Base-by-base conservation (phyloP, 2,113 vertebrate species). In the Picathartes gymnocephalus region DNA sequence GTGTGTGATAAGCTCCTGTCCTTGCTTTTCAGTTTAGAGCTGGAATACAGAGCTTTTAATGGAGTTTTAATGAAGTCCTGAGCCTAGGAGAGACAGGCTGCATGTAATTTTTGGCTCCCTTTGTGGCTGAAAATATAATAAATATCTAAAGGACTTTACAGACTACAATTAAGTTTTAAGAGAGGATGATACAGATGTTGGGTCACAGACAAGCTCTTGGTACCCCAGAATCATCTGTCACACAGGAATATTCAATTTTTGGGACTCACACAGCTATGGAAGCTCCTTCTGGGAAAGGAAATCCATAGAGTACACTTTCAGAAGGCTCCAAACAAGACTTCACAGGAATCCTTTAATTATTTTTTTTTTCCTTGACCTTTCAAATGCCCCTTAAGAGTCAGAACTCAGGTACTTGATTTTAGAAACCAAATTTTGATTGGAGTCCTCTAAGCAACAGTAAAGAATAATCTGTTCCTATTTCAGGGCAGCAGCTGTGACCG, bases 131-230 rank as follows among this genome's bases (percentile, higher is more conserved):
- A 71, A 27, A 12, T 18, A 13, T 10, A 35, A 10, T 31, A 74
- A 47, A 40, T 42, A 20, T 4, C 5, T 18, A 5, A 45, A 83
- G 23, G 42, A 35, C 28, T 44, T 48, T 27, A 9, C 22, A 48
- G 61, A 3, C 24, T 83, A 23, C 27, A 35, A 33, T 27, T 3
- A 15, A 70, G 18, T 16, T 28, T 74, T 58, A 18, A 45, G 39
- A 71, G 42, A 37, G 53, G 10, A 28, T 35, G 31, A 22, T 44
- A 3, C 20, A 15, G 30, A 10, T 78, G 60, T 7, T 70, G 11
- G 23, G 3, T 57, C 4, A 2, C 1, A 20, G 17, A n/a, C 5
- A 5, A 31, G 8, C 7, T 30, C 10, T 2, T n/a, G n/a, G 50
- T 11, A 7, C 20, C 31, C 8, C 15, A 42, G 37, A 65, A 54